Conservation (phyloP, 2,113 vertebrate genomes). For the Circaetus gallicus region DNA sequence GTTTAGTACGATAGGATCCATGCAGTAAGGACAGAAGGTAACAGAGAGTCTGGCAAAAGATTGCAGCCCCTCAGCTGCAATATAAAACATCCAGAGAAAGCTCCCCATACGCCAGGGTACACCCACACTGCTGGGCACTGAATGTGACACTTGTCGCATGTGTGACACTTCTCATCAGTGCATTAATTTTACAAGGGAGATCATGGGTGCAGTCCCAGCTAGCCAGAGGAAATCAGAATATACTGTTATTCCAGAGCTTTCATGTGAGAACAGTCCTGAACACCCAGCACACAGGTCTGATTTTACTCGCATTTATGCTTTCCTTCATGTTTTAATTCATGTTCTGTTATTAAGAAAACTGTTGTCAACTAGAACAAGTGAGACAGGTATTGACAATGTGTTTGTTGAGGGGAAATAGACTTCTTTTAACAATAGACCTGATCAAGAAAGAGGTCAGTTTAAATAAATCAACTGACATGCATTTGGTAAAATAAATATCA, state of each 20-base stretch:
- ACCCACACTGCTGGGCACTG: too few species aligned
- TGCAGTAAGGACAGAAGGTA: not conserved
- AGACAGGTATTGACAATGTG: not conserved
- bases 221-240: not conserved
- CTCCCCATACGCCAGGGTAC: not conserved
- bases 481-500: not conserved
- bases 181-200: not conserved
- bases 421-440: not conserved
- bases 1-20: not conserved
- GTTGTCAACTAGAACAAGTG: not conserved
- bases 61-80: not conserved
- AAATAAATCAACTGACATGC: not conserved
- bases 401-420: not conserved
- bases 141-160: not conserved
- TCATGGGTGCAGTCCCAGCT: not conserved
- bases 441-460: not conserved
- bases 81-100: not conserved
- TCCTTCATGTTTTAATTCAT: not conserved
- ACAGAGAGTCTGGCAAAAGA: not conserved
- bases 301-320: not conserved
- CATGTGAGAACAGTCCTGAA: not conserved
- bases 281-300: not conserved
- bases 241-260: not conserved
- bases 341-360: not conserved
- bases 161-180: not conserved